phyloP scores from a whole-genome alignment of 2,113 vertebrate genomes.

The Mesembrinibis cayennensis region DNA sequence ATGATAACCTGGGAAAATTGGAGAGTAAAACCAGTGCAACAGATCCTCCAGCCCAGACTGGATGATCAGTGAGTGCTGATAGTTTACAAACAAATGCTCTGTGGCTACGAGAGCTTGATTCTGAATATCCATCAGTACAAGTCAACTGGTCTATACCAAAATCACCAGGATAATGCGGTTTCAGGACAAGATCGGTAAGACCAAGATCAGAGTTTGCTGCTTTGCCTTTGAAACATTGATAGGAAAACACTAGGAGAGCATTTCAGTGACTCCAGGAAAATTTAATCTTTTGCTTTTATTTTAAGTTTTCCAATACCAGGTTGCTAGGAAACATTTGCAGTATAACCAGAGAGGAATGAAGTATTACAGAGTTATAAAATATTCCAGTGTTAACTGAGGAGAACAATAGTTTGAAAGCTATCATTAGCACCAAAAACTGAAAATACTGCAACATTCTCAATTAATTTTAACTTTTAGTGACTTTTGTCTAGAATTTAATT shows the following conservation, averaged over 20 bases:
- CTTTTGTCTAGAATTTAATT: not conserved
- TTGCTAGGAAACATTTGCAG: not conserved
- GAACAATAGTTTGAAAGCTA: not conserved
- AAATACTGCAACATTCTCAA: not conserved
- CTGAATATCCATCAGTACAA: not conserved
- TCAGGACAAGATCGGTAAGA: not conserved
- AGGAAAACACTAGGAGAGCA: not conserved
- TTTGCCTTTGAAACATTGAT: not conserved
- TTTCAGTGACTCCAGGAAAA: not conserved
- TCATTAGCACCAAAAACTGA: not conserved
- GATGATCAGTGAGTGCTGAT: too few species aligned
- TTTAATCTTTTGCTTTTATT: not conserved
- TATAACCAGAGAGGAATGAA: not conserved
- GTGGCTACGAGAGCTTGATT: not conserved
- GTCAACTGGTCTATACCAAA: not conserved
- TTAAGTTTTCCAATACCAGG: not conserved
- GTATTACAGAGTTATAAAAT: not conserved
- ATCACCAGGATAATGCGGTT: not conserved
- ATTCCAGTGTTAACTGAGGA: not conserved
- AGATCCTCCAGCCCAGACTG: not conserved
- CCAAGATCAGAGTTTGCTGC: not conserved
- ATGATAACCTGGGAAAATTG: not conserved
- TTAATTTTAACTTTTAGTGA: not conserved
- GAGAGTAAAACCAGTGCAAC: not conserved
- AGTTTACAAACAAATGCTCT: not conserved